A percentile compares a stretch with the other conserved stretches of the same genome.
These are phyloP conservation scores for Paedocypris micromegethes DNA, from an alignment of 2,797 vertebrate species.

Conservation along the genomic window DNA sequence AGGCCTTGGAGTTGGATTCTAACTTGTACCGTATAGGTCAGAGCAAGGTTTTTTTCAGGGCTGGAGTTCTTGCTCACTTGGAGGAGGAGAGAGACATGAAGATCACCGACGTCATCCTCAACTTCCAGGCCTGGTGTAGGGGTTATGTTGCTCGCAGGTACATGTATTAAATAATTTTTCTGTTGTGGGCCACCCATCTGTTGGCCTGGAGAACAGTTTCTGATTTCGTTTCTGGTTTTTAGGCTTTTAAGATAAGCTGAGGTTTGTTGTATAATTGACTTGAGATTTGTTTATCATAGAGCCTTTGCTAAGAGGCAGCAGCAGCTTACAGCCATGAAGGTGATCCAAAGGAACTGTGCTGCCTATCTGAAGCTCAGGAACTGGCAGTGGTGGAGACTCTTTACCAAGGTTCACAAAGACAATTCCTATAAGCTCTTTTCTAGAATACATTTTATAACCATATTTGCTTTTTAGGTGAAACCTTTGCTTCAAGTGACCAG, in stretches of 20 bases:
- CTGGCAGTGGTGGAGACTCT: constrained; percentile 88
- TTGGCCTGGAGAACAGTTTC: neutral
- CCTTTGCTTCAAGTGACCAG: constrained; percentile 81
- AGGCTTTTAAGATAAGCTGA: too few relatives aligned
- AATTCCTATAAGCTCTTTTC: too few relatives aligned
- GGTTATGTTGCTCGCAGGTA: constrained; percentile 82
- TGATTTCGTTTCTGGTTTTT: too few relatives aligned
- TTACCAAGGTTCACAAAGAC: constrained; percentile 75
- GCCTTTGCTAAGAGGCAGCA: constrained; percentile 83
- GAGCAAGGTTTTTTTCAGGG: constrained; percentile 84
- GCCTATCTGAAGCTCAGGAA: constrained; percentile 83
- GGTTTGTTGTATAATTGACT: neutral
- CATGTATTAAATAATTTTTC: constrained; percentile 16
- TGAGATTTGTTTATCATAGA: constrained; percentile 50
- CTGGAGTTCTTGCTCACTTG: constrained; percentile 80
- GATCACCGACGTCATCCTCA: constrained; percentile 82
- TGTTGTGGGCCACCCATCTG: neutral
- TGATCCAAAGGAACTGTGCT: constrained; percentile 84
- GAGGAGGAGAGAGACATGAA: constrained; percentile 83
- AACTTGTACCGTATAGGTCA: constrained; percentile 82
- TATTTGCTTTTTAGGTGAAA: constrained; percentile 68
- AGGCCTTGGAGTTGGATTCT: constrained; percentile 78
- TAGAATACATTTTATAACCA: neutral
- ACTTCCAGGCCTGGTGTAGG: constrained; percentile 82
- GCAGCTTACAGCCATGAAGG: constrained; percentile 81